Base-by-base conservation (phyloP, 1,140 invertebrate genomes). In the Leptinotarsa texana region DNA sequence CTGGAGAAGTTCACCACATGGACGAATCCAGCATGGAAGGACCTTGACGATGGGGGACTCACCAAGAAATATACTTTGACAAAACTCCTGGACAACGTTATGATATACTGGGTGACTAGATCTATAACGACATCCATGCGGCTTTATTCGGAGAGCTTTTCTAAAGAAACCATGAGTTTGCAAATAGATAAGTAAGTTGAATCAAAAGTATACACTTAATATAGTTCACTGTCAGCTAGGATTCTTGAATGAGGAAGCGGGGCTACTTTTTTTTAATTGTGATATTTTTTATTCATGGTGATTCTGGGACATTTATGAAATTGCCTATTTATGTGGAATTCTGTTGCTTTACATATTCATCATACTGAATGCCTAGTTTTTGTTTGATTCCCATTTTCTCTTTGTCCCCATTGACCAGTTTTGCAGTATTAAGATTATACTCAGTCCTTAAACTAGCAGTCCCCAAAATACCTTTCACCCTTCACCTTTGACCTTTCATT, bases 21-120 rank as follows among this genome's bases (percentile, higher is more conserved):
- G 89, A 94, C 93, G 1, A 91, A 95, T 82, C 76, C 82, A 0
- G 83, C 87, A 1, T 90, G 88, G 76, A 74, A 84, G 74, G 71
- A 86, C 1, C 83, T 88, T n/a, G 79, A 85, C 0, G 94, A 97
- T 84, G 95, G 95, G 17, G 93, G 93, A 1, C 80, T 97, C 0
- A 87, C 88, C 0, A 86, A 89, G 69, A 88, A 88, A 72, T 93
- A 86, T 79, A 89, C 88, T 0, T 84, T 92, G 66, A 93, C 95
- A 68, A 92, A 95, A 78, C 84, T 97, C 4, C 85, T 98, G 4
- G 96, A 96, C 76, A 96, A 96, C 82, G 82, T 97, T 0, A 97
- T 96, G 93, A 84, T 97, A 42, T 98, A 97, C 84, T 98, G 94
- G 92, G 81, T 92, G 0, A 91, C 92, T 0, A 90, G 91, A 74